Conservation (phyloP, 2,797 vertebrate genomes). For the Echiichthys vipera region DNA sequence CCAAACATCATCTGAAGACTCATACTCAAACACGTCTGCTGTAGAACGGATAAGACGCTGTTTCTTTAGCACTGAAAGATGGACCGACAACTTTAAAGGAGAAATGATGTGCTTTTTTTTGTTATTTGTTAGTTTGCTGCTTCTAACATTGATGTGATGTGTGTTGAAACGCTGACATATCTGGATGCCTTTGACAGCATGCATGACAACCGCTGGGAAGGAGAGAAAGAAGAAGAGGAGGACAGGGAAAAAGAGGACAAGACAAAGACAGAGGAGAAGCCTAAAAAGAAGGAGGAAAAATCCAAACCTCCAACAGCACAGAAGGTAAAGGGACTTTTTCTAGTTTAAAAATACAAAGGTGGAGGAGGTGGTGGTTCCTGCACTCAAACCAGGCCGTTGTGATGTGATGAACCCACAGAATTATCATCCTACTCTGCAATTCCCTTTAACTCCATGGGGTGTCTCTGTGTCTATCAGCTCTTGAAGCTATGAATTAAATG, state of each 20-base stretch:
- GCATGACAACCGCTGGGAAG: slow-evolving; percentile 95
- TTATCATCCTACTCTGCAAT: neutral
- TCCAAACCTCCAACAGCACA: slow-evolving; percentile 48
- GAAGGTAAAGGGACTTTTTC: slow-evolving; percentile 66
- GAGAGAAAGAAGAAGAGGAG: slow-evolving; percentile 76
- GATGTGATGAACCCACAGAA: neutral
- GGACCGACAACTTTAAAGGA: too few relatives aligned
- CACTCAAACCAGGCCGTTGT: neutral
- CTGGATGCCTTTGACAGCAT: slow-evolving; percentile 78
- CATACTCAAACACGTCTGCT: neutral
- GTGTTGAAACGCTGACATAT: neutral
- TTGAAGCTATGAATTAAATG: too few relatives aligned
- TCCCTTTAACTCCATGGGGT: neutral
- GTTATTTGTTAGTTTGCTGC: neutral
- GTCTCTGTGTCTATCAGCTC: neutral
- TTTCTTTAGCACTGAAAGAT: neutral
- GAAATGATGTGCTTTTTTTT: neutral
- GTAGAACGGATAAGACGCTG: neutral
- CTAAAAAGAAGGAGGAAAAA: slow-evolving; percentile 48
- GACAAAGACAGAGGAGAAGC: slow-evolving; percentile 29
- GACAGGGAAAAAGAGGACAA: slow-evolving; percentile 54
- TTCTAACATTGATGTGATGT: neutral
- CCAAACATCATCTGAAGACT: neutral
- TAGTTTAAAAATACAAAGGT: neutral
- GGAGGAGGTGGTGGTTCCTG: neutral